Percentiles rank a stretch among this genome's conserved stretches.
Conservation (phyloP, 2,113 vertebrate genomes). For the Platycercus adscitus region DNA sequence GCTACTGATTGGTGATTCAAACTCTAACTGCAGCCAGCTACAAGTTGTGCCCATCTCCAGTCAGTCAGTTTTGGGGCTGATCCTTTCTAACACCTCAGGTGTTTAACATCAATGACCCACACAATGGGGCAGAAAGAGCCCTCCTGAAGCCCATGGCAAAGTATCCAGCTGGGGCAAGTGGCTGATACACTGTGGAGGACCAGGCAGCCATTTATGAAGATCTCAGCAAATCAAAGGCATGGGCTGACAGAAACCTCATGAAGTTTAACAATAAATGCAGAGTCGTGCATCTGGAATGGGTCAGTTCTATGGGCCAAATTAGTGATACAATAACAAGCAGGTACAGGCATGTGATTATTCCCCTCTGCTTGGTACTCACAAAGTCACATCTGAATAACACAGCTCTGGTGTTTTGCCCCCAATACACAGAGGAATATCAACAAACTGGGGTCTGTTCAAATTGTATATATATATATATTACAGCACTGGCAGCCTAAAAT, state of each 20-base stretch:
- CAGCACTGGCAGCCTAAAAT: not conserved
- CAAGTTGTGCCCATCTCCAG: not conserved
- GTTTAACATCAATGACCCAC: fast-evolving
- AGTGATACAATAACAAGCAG: not conserved
- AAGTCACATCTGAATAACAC: not conserved
- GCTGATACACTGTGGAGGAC: not conserved
- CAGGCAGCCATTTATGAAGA: not conserved
- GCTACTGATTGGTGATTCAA: not conserved
- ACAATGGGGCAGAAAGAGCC: not conserved
- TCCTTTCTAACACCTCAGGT: not conserved
- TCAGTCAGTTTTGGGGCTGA: not conserved
- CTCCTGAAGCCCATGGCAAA: not conserved
- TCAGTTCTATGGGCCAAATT: not conserved
- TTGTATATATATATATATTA: not conserved
- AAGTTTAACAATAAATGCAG: not conserved
- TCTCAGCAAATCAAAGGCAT: not conserved
- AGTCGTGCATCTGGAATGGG: not conserved
- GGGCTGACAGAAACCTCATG: not conserved
- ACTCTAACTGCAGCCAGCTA: not conserved
- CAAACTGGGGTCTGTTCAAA: not conserved
- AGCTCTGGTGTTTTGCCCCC: not conserved
- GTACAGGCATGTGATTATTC: not conserved
- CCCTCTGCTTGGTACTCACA: not conserved
- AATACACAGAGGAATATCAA: not conserved
- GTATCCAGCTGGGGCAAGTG: not conserved